Conservation (phyloP, 2,888 invertebrate species). For the Alentia gelatinosa region DNA sequence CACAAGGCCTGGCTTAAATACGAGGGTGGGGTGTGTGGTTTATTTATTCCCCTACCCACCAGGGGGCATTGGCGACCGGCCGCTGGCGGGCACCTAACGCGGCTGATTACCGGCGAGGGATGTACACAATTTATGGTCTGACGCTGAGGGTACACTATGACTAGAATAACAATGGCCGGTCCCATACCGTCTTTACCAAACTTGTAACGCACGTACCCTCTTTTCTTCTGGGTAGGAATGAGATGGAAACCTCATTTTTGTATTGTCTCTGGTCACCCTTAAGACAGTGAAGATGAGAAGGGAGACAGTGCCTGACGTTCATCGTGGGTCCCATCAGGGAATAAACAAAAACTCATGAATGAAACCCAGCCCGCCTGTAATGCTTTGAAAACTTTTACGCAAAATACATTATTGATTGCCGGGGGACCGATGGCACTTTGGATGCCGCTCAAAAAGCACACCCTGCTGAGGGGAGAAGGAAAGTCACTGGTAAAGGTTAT, state of each 20-base stretch:
- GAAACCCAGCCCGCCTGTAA: neutral
- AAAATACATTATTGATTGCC: neutral
- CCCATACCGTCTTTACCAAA: too few species aligned
- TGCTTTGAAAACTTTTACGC: neutral
- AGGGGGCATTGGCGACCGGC: neutral
- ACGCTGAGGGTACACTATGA: neutral
- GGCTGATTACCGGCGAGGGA: slow-evolving; percentile 33
- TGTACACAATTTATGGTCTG: slow-evolving; percentile 39
- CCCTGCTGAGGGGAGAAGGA: too few species aligned
- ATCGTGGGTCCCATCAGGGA: neutral
- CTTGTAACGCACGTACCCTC: too few species aligned
- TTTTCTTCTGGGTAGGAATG: too few species aligned
- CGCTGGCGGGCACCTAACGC: neutral
- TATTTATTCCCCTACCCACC: neutral
- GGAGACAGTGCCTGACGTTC: neutral
- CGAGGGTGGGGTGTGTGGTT: too few species aligned
- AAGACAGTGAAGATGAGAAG: too few species aligned
- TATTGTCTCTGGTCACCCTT: too few species aligned
- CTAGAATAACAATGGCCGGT: neutral
- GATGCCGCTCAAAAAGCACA: neutral
- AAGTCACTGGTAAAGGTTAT: too few species aligned
- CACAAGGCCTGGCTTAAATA: too few species aligned
- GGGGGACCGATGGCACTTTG: neutral
- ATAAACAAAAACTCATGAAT: neutral
- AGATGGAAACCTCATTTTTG: too few species aligned